phyloP scores from a whole-genome alignment of 2,888 invertebrate species.

The Cistogaster globosa region DNA sequence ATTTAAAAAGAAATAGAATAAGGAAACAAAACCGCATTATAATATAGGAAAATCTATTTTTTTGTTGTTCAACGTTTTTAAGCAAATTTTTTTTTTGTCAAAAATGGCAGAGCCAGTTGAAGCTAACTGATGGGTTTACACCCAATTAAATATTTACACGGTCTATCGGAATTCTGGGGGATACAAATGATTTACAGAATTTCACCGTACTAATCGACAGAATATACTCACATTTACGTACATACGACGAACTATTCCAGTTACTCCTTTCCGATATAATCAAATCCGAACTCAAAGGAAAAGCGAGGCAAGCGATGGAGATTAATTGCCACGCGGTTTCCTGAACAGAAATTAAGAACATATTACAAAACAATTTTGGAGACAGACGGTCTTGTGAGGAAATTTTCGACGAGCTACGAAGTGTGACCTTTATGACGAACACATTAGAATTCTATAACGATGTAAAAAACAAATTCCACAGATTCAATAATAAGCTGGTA shows the following conservation, averaged over 20 bases:
- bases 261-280: no score
- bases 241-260: neutral
- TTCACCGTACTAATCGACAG: no score
- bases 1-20: no score
- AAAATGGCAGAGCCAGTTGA: slow-evolving; percentile 1
- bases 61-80: neutral
- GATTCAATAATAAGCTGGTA: slow-evolving; percentile 1
- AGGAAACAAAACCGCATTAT: no score
- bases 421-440: no score
- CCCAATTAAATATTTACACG: neutral
- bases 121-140: neutral
- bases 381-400: neutral
- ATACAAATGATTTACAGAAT: no score
- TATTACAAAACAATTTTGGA: slow-evolving; percentile 5
- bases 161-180: no score
- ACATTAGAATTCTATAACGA: slow-evolving; percentile 13
- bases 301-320: neutral
- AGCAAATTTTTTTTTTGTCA: neutral
- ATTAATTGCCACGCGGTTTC: neutral
- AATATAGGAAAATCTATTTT: no score
- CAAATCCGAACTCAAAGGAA: neutral
- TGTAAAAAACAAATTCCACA: neutral
- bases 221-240: no score
- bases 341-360: neutral
- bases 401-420: no score